Evolutionary conservation across 2,888 invertebrate species (phyloP), one percentile per base, ranked within the genome.

Genomic region (Malachius bipustulatus): DNA sequence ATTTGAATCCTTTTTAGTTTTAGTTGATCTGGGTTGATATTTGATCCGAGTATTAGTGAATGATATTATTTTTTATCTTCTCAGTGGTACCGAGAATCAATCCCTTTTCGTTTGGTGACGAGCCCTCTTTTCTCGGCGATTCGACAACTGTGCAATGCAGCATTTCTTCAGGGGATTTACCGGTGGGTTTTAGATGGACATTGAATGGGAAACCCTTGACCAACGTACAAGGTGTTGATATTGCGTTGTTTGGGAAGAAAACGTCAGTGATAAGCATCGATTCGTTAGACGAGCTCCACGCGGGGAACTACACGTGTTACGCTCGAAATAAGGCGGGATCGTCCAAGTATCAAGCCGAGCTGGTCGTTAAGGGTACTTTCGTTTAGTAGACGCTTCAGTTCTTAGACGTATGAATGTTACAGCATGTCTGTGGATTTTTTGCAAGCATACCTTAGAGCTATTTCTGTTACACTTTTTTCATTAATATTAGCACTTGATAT

Each of bases 281-380:
- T 45, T 69, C 70, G 9, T 71, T 75, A 35, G 66, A 68, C 32
- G 69, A 69, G 30, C 63, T 64, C 40, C 82, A 83, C 57, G 75
- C 76, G 45, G 83, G 83, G 38, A 70, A 75, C 55, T 85, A 82
- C 54, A 81, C 79, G 27, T 85, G 84, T 56, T 71, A 73, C 39
- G 83, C 80, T 14, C 69, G 67, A 46, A 84, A 84, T 63, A 66
- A 62, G 52, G 82, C 78, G 30, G 83, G 82, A 45, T 67, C 66
- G 47, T 70, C 72, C 48, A 74, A 73, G 61, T 74, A 75, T 52
- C 70, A 74, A 30, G 72, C 79, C 48, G 66, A 69, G 49, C 65
- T 84, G 54, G 70, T 74, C 66, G 77, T 83, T 49, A 76, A 81
- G 62, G 82, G 82, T 83, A 33, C 24, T 8, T 19, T 19, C 24